Evolutionary conservation across 2,888 invertebrate species (phyloP).

Genomic region (Limnephilus lunatus): DNA sequence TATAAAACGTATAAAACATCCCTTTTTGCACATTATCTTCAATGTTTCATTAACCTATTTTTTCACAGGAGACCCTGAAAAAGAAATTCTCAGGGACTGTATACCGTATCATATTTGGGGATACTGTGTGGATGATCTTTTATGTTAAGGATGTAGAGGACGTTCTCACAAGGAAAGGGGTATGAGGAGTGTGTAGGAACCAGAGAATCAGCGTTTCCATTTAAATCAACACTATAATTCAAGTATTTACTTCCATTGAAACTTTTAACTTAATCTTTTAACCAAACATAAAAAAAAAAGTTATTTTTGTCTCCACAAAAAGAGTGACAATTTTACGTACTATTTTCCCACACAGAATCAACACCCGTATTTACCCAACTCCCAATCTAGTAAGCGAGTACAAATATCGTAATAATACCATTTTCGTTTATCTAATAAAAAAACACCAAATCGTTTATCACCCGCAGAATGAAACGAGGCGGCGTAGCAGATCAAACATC

Average conservation of each 20-base stretch:
- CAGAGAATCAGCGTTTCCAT: too few species aligned
- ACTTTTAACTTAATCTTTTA: not conserved
- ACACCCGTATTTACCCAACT: not conserved
- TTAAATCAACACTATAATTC: not conserved
- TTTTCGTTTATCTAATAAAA: not conserved
- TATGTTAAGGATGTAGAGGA: too few species aligned
- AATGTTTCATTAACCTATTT: too few species aligned
- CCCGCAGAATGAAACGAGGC: not conserved
- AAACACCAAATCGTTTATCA: not conserved
- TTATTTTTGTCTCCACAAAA: not conserved
- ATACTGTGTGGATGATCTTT: too few species aligned
- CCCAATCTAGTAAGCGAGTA: not conserved
- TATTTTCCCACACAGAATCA: not conserved
- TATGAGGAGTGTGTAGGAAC: too few species aligned
- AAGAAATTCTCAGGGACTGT: too few species aligned
- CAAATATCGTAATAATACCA: not conserved
- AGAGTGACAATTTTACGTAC: not conserved
- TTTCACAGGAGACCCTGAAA: too few species aligned
- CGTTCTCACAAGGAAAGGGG: too few species aligned
- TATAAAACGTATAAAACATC: too few species aligned
- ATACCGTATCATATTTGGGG: too few species aligned
- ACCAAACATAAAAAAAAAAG: not conserved
- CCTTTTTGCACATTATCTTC: too few species aligned
- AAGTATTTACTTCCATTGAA: not conserved
- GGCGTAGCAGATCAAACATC: conserved; percentile 3